phyloP scores from a whole-genome alignment of 2,888 invertebrate species.

The Patella caerulea region DNA sequence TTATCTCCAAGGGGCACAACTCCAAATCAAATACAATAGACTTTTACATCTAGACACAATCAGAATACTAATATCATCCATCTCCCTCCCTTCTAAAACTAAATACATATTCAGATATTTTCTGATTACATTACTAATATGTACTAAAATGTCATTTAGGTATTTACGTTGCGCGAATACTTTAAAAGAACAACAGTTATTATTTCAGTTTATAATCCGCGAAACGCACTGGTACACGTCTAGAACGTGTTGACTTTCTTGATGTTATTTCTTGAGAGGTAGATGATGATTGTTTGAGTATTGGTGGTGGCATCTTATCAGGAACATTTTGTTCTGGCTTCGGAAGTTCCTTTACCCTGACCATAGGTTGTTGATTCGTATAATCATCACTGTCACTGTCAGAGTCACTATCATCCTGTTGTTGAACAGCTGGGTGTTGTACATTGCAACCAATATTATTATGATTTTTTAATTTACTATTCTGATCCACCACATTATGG shows the following conservation, averaged over 20 bases:
- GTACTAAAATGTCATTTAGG: no score
- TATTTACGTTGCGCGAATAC: no score
- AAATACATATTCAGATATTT: no score
- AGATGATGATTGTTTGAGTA: no score
- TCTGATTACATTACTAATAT: no score
- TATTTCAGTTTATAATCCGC: neutral
- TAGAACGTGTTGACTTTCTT: neutral
- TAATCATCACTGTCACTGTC: neutral
- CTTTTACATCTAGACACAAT: no score
- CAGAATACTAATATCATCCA: neutral
- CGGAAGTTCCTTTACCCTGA: neutral
- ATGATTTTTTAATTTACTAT: neutral
- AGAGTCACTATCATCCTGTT: neutral
- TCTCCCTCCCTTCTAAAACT: neutral
- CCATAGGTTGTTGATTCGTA: neutral
- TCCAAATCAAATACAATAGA: no score
- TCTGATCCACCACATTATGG: neutral
- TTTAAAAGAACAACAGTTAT: neutral
- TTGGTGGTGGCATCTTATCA: no score
- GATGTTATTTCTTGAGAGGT: neutral
- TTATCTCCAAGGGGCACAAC: no score
- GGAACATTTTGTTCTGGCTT: no score
- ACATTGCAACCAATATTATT: neutral
- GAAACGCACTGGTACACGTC: neutral
- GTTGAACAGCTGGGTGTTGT: neutral